These are phyloP conservation scores for Ciconia stormi DNA, from an alignment of 2,113 vertebrate species.

Conservation along the genomic window DNA sequence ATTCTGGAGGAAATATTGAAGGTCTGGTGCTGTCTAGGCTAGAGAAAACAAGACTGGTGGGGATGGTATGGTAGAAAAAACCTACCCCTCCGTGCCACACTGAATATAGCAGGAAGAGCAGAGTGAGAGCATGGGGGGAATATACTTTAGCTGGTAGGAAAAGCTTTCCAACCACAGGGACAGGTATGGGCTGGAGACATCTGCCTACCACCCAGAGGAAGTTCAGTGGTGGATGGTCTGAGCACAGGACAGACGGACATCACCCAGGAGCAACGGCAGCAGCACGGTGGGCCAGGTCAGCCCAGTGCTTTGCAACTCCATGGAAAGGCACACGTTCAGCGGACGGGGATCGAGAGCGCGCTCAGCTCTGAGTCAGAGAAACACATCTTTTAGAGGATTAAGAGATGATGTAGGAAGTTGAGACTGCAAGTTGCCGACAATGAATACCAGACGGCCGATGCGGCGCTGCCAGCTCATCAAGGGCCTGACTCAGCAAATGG, in stretches of 20 bases:
- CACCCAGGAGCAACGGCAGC: rapidly evolving
- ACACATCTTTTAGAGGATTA: conserved; percentile 31
- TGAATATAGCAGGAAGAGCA: not conserved
- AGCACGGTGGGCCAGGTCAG: not conserved
- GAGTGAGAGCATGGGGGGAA: not conserved
- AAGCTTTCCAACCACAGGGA: not conserved
- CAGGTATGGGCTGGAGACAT: not conserved
- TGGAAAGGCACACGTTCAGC: not conserved
- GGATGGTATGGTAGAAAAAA: rapidly evolving
- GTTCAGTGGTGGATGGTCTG: not conserved
- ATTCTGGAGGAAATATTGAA: not conserved
- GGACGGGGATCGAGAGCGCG: rapidly evolving
- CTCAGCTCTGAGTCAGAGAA: conserved; percentile 18
- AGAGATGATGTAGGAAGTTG: conserved; percentile 55
- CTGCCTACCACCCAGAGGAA: not conserved
- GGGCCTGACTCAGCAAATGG: conserved; percentile 55
- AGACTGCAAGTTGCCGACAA: conserved; percentile 44
- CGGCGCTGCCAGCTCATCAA: conserved; percentile 41
- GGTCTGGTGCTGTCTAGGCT: not conserved
- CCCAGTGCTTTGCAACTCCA: not conserved
- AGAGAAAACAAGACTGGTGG: not conserved
- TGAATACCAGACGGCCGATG: conserved; percentile 44
- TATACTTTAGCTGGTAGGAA: not conserved
- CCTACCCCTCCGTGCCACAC: rapidly evolving
- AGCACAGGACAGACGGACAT: not conserved